A percentile compares a stretch with the other conserved stretches of the same genome.
These are phyloP conservation scores for Chalcis sispes DNA, from an alignment of 2,888 invertebrate species.

Conservation along the genomic window DNA sequence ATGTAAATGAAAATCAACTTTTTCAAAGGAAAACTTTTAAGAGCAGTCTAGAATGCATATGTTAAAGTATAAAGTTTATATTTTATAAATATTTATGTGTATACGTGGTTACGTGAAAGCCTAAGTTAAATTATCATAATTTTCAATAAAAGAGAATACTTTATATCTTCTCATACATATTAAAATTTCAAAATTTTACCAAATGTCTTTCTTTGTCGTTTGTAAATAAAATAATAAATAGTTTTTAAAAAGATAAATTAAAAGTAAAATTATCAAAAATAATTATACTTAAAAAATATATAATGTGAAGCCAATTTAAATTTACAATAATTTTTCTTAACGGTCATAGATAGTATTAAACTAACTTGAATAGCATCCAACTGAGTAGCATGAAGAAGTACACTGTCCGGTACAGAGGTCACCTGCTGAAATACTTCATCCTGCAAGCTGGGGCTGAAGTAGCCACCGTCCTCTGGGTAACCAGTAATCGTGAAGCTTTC, in stretches of 20 bases:
- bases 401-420: constrained; percentile 80
- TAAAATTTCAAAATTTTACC: no score
- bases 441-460: constrained; percentile 77
- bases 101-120: not conserved
- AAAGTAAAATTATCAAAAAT: no score
- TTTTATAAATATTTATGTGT: constrained; percentile 14
- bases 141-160: no score
- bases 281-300: no score
- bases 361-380: constrained; percentile 76
- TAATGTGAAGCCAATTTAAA: no score
- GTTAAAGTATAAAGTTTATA: constrained; percentile 21
- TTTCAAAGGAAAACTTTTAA: constrained; percentile 34
- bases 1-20: constrained; percentile 40
- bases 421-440: constrained; percentile 88
- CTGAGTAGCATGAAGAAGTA: constrained; percentile 83
- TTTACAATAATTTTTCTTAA: no score
- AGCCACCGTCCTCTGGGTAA: constrained; percentile 75
- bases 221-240: no score
- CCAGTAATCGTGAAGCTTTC: constrained; percentile 74
- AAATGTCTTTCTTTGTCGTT: no score
- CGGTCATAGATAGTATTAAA: no score
- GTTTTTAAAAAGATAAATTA: no score
- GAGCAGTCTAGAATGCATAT: constrained; percentile 9
- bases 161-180: no score
- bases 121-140: no score